phyloP scores from a whole-genome alignment of 1,140 invertebrate genomes.

The Drosophila parvula region DNA sequence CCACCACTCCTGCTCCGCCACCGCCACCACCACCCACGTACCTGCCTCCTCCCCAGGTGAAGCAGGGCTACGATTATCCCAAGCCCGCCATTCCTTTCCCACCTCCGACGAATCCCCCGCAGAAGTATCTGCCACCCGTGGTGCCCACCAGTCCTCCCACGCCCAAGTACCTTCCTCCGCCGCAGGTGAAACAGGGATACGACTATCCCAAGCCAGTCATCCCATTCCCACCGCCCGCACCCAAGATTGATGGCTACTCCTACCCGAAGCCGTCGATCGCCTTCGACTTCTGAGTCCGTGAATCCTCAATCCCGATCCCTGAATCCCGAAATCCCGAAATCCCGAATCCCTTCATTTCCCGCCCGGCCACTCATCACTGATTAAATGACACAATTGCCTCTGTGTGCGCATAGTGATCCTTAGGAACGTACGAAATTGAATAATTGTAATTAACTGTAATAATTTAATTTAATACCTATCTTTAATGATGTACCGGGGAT shows the following conservation, averaged over 20 bases:
- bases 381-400: constrained; percentile 75
- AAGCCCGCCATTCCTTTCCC: constrained; percentile 62
- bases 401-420: constrained; percentile 70
- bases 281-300: constrained; percentile 52
- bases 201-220: constrained; percentile 66
- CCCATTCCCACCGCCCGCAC: constrained; percentile 61
- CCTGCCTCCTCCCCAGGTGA: constrained; percentile 55
- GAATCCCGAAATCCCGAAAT: constrained; percentile 14
- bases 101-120: constrained; percentile 36
- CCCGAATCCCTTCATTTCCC: constrained; percentile 6
- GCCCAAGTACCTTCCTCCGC: constrained; percentile 53
- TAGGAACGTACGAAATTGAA: constrained; percentile 77
- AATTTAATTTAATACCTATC: constrained; percentile 77
- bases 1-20: constrained; percentile 24
- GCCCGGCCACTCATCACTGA: constrained; percentile 53
- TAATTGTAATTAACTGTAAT: constrained; percentile 80
- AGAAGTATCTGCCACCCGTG: constrained; percentile 50
- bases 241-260: constrained; percentile 64
- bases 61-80: constrained; percentile 57
- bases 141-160: constrained; percentile 39
- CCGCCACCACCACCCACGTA: constrained; percentile 53
- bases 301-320: constrained; percentile 19
- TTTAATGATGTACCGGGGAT: constrained; percentile 66
- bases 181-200: constrained; percentile 49
- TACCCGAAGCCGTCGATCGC: constrained; percentile 69